Conservation (phyloP, 2,888 invertebrate genomes). For the Theristus sp. region DNA sequence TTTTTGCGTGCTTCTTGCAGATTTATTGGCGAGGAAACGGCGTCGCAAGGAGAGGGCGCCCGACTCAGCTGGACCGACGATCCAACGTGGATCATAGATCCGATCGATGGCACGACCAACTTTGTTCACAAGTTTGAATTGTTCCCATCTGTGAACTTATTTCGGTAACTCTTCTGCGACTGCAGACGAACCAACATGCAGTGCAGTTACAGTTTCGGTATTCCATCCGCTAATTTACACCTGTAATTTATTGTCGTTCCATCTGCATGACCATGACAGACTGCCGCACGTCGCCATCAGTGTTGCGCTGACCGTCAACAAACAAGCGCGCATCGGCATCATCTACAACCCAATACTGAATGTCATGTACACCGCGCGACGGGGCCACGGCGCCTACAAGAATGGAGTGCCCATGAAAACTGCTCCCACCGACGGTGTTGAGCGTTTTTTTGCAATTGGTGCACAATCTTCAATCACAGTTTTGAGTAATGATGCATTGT, state of each 20-base stretch:
- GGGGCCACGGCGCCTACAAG: constrained; percentile 66
- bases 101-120: constrained; percentile 91
- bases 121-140: constrained; percentile 49
- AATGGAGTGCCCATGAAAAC: constrained; percentile 44
- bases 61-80: constrained; percentile 53
- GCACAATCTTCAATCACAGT: no score
- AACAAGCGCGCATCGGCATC: constrained; percentile 48
- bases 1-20: no score
- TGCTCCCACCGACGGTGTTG: background rate
- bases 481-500: no score
- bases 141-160: no score
- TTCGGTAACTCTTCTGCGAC: no score
- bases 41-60: constrained; percentile 35
- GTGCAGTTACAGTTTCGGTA: no score
- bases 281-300: background rate
- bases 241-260: no score
- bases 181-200: no score
- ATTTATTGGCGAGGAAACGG: constrained; percentile 70
- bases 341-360: constrained; percentile 74
- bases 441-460: no score
- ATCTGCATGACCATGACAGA: no score
- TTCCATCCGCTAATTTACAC: no score
- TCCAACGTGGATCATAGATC: constrained; percentile 90
- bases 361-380: constrained; percentile 66
- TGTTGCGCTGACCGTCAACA: background rate